A percentile compares a stretch with the other conserved stretches of the same genome.
These are phyloP conservation scores for Perca schrenkii DNA, from an alignment of 2,113 vertebrate species.

Conservation along the genomic window DNA sequence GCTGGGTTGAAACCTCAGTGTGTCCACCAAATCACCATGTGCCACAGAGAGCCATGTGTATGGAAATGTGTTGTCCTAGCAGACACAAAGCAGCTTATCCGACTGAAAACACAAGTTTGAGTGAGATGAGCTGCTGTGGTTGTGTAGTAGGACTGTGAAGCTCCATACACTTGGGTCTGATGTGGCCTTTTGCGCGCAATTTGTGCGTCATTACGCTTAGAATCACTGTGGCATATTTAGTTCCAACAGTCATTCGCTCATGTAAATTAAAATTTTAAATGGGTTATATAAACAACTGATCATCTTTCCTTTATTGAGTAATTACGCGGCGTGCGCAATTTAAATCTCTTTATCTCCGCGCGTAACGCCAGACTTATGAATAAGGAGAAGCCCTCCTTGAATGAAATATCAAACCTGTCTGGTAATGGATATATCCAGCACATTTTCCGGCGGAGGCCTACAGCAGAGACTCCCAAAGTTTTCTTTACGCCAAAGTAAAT, in stretches of 20 bases:
- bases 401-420: slow-evolving; percentile 40
- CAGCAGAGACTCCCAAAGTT: slow-evolving; percentile 36
- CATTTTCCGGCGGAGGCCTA: slow-evolving; percentile 15
- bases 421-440: slow-evolving; percentile 25
- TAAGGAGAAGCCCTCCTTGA: background rate
- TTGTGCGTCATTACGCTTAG: slow-evolving; percentile 2
- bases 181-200: background rate
- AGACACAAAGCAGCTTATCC: background rate
- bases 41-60: background rate
- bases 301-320: background rate
- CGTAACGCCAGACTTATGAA: slow-evolving; percentile 14
- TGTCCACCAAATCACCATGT: background rate
- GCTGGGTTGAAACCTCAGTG: background rate
- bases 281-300: background rate
- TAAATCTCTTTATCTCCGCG: background rate
- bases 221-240: background rate
- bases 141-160: background rate
- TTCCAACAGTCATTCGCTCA: background rate
- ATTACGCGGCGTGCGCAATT: background rate
- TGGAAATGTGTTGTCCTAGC: background rate
- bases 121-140: background rate
- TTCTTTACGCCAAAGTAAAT: slow-evolving; percentile 43
- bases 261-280: background rate
- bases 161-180: background rate
- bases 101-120: background rate